phyloP scores from a whole-genome alignment of 2,888 invertebrate genomes.

The Uloborus plumipes region DNA sequence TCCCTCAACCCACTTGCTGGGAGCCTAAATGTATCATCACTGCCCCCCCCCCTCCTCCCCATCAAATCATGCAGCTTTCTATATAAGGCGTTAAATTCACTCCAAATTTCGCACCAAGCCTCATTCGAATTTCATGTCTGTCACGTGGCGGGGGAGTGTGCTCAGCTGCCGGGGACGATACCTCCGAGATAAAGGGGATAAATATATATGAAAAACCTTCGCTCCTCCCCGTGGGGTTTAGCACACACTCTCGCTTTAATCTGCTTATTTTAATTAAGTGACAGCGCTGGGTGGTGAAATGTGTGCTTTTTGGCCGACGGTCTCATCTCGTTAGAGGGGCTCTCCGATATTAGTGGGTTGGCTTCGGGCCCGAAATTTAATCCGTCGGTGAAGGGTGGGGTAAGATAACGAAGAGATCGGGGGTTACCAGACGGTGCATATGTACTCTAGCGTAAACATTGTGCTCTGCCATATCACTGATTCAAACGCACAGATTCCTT shows the following conservation, averaged over 20 bases:
- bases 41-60: neutral
- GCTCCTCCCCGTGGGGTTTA: neutral
- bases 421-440: too few species aligned
- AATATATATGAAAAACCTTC: slow-evolving; percentile 22
- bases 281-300: slow-evolving; percentile 38
- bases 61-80: neutral
- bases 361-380: slow-evolving; percentile 43
- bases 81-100: slow-evolving; percentile 47
- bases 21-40: slow-evolving; percentile 47
- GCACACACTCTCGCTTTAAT: slow-evolving; percentile 26
- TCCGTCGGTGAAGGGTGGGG: slow-evolving; percentile 19
- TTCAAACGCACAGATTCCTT: too few species aligned
- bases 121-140: slow-evolving; percentile 53
- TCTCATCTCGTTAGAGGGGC: slow-evolving; percentile 50
- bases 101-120: slow-evolving; percentile 16
- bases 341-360: slow-evolving; percentile 48
- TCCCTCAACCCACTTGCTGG: slow-evolving; percentile 35
- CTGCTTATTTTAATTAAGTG: slow-evolving; percentile 65
- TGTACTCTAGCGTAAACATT: slow-evolving; percentile 6
- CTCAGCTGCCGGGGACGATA: slow-evolving; percentile 19
- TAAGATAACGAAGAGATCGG: neutral
- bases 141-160: slow-evolving; percentile 11
- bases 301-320: slow-evolving; percentile 57
- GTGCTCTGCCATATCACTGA: neutral
- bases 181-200: slow-evolving; percentile 8